Conservation (phyloP, 2,113 vertebrate genomes). For the Heptranchias perlo region DNA sequence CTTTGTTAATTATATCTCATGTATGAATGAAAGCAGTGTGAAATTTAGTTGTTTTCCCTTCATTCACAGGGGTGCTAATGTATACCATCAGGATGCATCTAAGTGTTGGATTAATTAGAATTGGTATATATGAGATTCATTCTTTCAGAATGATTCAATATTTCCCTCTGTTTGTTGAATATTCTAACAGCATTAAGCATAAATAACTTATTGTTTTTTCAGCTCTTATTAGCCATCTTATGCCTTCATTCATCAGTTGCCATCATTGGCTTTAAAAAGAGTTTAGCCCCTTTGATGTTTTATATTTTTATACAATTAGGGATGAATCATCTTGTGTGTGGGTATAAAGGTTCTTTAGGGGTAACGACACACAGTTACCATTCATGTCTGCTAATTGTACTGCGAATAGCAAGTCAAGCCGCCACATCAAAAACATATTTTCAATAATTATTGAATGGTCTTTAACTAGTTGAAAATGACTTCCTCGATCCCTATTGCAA, state of each 20-base stretch:
- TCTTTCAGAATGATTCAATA: slow-evolving; percentile 19
- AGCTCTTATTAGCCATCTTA: background rate
- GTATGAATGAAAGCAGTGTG: slow-evolving; percentile 17
- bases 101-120: slow-evolving; percentile 31
- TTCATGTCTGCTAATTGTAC: background rate
- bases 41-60: slow-evolving; percentile 21
- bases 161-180: slow-evolving; percentile 5
- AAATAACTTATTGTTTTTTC: background rate
- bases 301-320: background rate
- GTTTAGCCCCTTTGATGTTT: background rate
- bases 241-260: background rate
- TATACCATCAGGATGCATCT: slow-evolving; percentile 21
- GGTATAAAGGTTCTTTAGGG: background rate
- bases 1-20: background rate
- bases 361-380: background rate
- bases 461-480: background rate
- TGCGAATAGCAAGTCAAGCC: background rate
- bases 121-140: slow-evolving; percentile 16
- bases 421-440: slow-evolving; percentile 5
- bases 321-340: background rate
- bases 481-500: background rate
- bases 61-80: slow-evolving; percentile 22
- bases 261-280: background rate
- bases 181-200: background rate
- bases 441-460: background rate